A percentile compares a stretch with the other conserved stretches of the same genome.
Conservation (phyloP, 2,797 vertebrate genomes). For the Trematomus bernacchii region DNA sequence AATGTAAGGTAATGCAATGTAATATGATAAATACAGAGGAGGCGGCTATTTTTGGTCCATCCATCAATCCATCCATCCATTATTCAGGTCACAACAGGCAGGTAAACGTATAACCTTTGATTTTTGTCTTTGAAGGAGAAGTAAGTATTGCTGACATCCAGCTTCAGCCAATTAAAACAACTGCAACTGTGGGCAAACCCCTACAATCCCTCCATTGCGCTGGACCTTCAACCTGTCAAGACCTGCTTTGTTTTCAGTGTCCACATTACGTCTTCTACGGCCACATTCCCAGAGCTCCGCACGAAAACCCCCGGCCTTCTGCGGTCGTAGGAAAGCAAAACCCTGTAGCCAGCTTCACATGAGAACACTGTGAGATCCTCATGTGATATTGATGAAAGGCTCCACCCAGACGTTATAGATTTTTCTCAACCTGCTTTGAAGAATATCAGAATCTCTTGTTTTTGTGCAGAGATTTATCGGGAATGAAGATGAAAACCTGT, state of each 20-base stretch:
- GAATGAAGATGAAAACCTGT: constrained; percentile 78
- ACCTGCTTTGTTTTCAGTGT: constrained; percentile 66
- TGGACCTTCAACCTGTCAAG: constrained; percentile 58
- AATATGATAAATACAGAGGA: background rate
- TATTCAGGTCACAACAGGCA: constrained; percentile 17
- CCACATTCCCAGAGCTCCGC: constrained; percentile 55
- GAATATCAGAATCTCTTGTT: constrained; percentile 75
- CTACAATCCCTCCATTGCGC: constrained; percentile 45
- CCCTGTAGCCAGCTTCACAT: constrained; percentile 60
- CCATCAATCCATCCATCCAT: constrained; percentile 9
- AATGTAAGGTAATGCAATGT: too few species aligned
- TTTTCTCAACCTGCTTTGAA: constrained; percentile 81
- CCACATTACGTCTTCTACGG: constrained; percentile 46
- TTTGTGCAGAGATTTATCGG: constrained; percentile 76
- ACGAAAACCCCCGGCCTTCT: constrained; percentile 39
- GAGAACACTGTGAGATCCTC: constrained; percentile 70
- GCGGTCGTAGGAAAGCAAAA: constrained; percentile 60
- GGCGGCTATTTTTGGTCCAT: background rate
- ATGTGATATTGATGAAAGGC: constrained; percentile 84
- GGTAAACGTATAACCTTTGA: constrained; percentile 22
- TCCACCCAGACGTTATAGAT: constrained; percentile 77
- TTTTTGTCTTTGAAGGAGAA: constrained; percentile 32
- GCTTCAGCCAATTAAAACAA: constrained; percentile 47
- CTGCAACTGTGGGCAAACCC: constrained; percentile 31
- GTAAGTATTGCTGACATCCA: constrained; percentile 8